phyloP scores from a whole-genome alignment of 2,797 vertebrate species.

The Ctenosaura bakeri region DNA sequence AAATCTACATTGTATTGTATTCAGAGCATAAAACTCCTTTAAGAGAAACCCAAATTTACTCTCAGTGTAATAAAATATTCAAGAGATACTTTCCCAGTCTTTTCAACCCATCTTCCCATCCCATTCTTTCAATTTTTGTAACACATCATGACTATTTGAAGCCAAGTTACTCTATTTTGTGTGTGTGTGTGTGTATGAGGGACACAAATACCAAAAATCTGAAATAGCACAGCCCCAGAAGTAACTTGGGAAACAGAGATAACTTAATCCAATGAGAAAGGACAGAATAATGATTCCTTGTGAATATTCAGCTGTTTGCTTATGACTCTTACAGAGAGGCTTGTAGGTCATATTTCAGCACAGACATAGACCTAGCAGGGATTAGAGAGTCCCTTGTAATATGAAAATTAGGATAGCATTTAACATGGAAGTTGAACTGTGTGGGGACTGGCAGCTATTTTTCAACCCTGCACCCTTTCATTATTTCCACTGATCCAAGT shows the following conservation, averaged over 20 bases:
- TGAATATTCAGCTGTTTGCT: not conserved
- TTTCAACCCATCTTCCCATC: not conserved
- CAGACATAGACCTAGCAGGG: not conserved
- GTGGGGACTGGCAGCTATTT: no score
- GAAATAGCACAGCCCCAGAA: constrained; percentile 1
- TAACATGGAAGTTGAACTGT: no score
- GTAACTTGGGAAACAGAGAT: constrained; percentile 13
- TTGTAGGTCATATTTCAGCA: not conserved
- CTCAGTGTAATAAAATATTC: constrained; percentile 8
- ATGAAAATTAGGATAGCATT: not conserved
- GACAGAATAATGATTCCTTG: not conserved
- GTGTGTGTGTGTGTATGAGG: not conserved
- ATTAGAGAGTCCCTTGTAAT: not conserved
- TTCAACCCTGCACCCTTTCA: no score
- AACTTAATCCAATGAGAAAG: constrained; percentile 20
- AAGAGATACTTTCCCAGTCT: not conserved
- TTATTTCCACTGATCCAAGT: no score
- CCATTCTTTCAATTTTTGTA: not conserved
- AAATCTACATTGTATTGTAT: not conserved
- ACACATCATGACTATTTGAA: constrained; percentile 2
- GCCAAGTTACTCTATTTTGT: not conserved
- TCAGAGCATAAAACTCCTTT: not conserved
- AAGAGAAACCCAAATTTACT: constrained; percentile 11
- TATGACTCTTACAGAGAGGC: not conserved
- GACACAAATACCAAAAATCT: constrained; percentile 15